phyloP scores from a whole-genome alignment of 2,797 vertebrate genomes.

The Telmatherina bonti region DNA sequence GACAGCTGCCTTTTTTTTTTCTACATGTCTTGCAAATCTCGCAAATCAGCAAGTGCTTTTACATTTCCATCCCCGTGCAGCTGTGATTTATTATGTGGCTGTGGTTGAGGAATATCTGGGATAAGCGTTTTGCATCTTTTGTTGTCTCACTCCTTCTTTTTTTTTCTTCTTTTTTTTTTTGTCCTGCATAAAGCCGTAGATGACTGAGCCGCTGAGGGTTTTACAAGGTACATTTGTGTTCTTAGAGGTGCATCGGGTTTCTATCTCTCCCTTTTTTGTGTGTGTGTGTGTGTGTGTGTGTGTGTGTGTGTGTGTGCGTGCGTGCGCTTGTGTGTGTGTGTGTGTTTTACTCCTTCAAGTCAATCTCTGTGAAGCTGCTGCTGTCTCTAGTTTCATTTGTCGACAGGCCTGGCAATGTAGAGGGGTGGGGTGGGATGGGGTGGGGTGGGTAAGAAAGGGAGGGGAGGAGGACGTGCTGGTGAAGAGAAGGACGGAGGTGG shows the following conservation, averaged over 20 bases:
- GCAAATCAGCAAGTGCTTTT: constrained; percentile 29
- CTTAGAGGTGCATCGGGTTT: constrained; percentile 62
- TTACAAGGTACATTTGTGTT: constrained; percentile 56
- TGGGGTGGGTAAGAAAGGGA: neutral
- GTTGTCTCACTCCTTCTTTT: constrained; percentile 4
- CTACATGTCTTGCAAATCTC: neutral
- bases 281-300: constrained; percentile 47
- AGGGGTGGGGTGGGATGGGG: constrained; percentile 8
- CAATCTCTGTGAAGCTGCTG: constrained; percentile 66
- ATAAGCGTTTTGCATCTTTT: neutral
- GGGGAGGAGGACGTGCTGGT: constrained; percentile 2
- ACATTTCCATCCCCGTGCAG: neutral
- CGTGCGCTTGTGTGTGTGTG: constrained; percentile 9
- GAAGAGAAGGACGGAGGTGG: constrained; percentile 46
- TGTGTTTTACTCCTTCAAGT: constrained; percentile 71
- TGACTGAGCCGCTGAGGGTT: constrained; percentile 42
- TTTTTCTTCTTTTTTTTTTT: neutral
- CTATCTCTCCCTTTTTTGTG: constrained; percentile 40
- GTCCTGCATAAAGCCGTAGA: constrained; percentile 40
- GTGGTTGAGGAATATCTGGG: constrained; percentile 18
- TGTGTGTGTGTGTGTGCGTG: constrained; percentile 55
- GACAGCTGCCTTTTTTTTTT: constrained; percentile 21
- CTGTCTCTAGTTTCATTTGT: constrained; percentile 77
- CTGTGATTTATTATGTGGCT: constrained; percentile 11
- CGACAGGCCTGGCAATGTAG: constrained; percentile 59